Base-by-base conservation (phyloP, 2,888 invertebrate genomes). In the Apotomis turbidana region DNA sequence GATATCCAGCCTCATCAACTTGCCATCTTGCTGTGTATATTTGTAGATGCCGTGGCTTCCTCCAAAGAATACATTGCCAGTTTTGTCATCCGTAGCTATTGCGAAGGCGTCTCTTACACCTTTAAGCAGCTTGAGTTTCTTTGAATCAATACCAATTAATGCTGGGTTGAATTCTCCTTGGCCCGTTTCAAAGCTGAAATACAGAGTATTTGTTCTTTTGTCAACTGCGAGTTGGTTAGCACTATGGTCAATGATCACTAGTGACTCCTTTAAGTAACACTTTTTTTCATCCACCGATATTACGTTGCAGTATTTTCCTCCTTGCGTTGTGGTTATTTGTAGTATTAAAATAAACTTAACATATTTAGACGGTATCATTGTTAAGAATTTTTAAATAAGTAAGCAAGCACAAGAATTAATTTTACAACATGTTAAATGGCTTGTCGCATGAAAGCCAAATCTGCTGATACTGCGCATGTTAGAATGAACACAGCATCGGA, bases 31-130 rank as follows among this genome's bases (percentile, higher is more conserved):
- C 0, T 87, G 76, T 54, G 81, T 83, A 77, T 89, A 91, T 77
- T 78, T 90, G 77, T 91, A 92, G 68, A 92, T 87, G 0, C 92
- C 92, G 62, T 88, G 80, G 70, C 87, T 90, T 0, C 92, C 92
- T 4, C 91, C 92, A 60, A 92, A 91, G 74, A 87, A 91, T 15
- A 91, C 83, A 41, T 87, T 85, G 5, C 79, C 81, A 0, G 75
- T 79, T 2, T 9, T 49, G 0, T 79, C 75, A 68, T 90, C 86
- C 54, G 78, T 80, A 6, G 90, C 77, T 69, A 91, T 83, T 0
- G 91, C 91, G 77, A 90, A 92, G 38, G 91, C 91, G 63, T 92
- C 92, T 75, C 85, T 90, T 0, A 91, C 82, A 0, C 92, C 91
- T 80, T 87, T 88, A 0, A 91, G 75, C 36, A 91, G 83, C 5